Evolutionary conservation across 92 coral and sea anemone genomes (phyloP).

Genomic region (Epizoanthus illoricatus): DNA sequence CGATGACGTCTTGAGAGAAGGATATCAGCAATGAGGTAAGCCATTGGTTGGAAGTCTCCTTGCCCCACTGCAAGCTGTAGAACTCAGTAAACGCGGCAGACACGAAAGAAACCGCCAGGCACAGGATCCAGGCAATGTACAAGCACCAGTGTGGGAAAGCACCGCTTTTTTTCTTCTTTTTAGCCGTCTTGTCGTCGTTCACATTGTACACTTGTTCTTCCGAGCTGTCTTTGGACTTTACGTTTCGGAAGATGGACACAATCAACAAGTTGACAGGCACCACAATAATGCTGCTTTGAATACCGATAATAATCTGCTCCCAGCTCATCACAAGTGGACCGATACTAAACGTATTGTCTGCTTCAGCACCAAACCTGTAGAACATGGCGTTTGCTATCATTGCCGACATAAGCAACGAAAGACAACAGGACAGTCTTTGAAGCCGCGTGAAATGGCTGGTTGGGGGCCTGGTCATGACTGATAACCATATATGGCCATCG

Average conservation of each 20-base stretch:
- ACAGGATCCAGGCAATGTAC: constrained; percentile 80
- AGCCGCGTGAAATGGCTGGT: constrained; percentile 93
- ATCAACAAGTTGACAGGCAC: constrained; percentile 85
- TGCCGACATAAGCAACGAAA: constrained; percentile 81
- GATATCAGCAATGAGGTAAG: constrained; percentile 87
- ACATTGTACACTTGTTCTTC: constrained; percentile 47
- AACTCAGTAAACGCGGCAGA: constrained; percentile 90
- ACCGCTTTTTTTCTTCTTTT: constrained; percentile 34
- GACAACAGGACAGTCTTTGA: constrained; percentile 92
- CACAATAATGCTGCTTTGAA: constrained; percentile 84
- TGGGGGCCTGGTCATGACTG: constrained; percentile 92
- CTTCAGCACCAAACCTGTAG: constrained; percentile 82
- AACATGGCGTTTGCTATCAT: constrained; percentile 98
- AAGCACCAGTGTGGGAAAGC: constrained; percentile 69
- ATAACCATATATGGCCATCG: constrained; percentile 96
- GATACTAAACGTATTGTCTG: constrained; percentile 68
- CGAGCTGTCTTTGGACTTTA: constrained; percentile 53
- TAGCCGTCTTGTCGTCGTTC: constrained; percentile 26
- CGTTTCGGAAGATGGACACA: constrained; percentile 81
- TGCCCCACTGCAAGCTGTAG: constrained; percentile 94
- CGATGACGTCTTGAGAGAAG: constrained; percentile 89
- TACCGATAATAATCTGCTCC: constrained; percentile 81
- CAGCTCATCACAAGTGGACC: constrained; percentile 83
- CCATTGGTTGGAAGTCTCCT: constrained; percentile 91
- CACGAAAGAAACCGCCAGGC: constrained; percentile 64